These are phyloP conservation scores for Apaloderma vittatum DNA, from an alignment of 2,113 vertebrate species.

Conservation along the genomic window DNA sequence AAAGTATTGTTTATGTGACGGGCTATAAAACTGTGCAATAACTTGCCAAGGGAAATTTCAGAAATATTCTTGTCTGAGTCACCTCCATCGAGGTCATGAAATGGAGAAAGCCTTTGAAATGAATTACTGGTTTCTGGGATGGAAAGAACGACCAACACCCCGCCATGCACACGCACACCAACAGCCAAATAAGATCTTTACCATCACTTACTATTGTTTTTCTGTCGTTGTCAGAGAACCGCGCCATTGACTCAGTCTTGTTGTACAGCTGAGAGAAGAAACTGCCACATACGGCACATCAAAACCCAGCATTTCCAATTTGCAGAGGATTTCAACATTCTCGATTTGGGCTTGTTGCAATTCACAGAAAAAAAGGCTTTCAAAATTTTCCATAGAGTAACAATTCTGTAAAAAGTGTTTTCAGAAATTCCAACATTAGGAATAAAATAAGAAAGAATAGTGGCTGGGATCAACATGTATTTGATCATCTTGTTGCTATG, in stretches of 20 bases:
- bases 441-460: neutral
- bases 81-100: neutral
- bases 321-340: neutral
- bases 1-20: neutral
- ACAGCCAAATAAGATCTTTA: neutral
- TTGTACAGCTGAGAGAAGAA: neutral
- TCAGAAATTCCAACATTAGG: neutral
- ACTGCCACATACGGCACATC: accelerated
- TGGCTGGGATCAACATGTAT: neutral
- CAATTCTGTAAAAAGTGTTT: neutral
- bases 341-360: neutral
- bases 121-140: neutral
- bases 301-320: neutral
- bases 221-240: neutral
- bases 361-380: neutral
- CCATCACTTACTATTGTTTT: neutral
- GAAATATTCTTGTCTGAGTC: constrained; percentile 44
- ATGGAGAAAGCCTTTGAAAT: constrained; percentile 56
- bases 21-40: constrained; percentile 28
- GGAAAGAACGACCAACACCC: neutral
- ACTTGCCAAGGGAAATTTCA: constrained; percentile 31
- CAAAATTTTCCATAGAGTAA: neutral
- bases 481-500: neutral
- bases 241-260: neutral
- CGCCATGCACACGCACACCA: neutral